phyloP scores from a whole-genome alignment of 2,888 invertebrate genomes.

The Hypercompe scribonia region DNA sequence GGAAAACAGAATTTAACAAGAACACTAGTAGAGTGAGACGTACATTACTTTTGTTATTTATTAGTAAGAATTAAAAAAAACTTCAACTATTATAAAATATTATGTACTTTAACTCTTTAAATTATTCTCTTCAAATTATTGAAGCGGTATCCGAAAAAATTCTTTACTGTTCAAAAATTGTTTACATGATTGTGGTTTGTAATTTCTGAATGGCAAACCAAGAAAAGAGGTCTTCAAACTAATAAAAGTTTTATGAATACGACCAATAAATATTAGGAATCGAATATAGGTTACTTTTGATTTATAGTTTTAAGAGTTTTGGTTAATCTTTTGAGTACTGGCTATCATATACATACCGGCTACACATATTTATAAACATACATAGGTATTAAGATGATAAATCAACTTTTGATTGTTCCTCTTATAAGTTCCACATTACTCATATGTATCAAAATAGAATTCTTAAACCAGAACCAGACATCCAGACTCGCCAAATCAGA shows the following conservation, averaged over 20 bases:
- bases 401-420: conserved; percentile 20
- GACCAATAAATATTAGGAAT: conserved; percentile 2
- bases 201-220: neutral
- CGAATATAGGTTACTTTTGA: conserved; percentile 9
- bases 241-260: conserved; percentile 23
- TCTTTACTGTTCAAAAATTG: neutral
- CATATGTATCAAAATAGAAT: conserved; percentile 46
- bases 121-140: too few relatives aligned
- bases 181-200: neutral
- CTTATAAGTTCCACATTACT: conserved; percentile 40
- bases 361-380: conserved; percentile 12
- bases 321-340: conserved; percentile 14
- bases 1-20: too few relatives aligned
- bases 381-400: conserved; percentile 23
- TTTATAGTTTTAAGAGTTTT: conserved; percentile 10
- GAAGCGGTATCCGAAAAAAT: too few relatives aligned
- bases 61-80: too few relatives aligned
- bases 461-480: conserved; percentile 43
- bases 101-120: too few relatives aligned
- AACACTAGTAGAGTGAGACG: too few relatives aligned
- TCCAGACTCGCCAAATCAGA: conserved; percentile 48
- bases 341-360: neutral
- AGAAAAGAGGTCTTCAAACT: conserved; percentile 20
- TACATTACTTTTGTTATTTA: too few relatives aligned
- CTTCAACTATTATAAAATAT: too few relatives aligned